Base-by-base conservation (phyloP, 2,888 invertebrate genomes). In the Drosophila differens region DNA sequence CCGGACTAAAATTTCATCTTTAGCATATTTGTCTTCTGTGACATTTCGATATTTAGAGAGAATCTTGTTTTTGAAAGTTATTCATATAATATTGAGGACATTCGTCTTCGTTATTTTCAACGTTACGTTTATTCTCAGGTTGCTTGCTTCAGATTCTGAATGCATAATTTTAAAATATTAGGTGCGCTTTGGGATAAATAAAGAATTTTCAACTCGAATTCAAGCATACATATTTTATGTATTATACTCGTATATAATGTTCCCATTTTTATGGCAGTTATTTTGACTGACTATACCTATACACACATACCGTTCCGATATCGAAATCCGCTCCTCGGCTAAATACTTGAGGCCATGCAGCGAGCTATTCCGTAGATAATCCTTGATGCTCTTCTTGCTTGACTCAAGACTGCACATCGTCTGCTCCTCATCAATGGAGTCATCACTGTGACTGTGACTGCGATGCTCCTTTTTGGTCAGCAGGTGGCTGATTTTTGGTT, bases 331-430 rank as follows among this genome's bases (percentile, higher is more conserved):
- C 39, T 91, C 91, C 70, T 93, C 93, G 0, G 97, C 97, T 33
- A 97, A 95, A 85, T 97, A 97, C 86, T 96, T 95, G 12, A 97
- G 94, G 0, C 97, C 97, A 88, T 97, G 97, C 39, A 97, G 93
- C 0, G 96, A 96, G 25, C 96, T 96, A 44, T 95, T 96, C 39
- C 95, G 93, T 53, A 96, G 94, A 90, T 96, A 96, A 62, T 95
- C 95, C 51, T 95, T 93, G 0, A 95, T 76, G 82, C 95, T 95
- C 57, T 72, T 85, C 47, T 87, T 90, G 2, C 88, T 76, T 1
- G 90, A 78, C n/a, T 81, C 82, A 1, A 76, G 68, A 35, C 83
- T 84, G 49, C 91, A 92, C 4, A 91, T 57, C 3, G 69, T 61
- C 6, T 83, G 75, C 12, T 85, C 83, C 32, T 74, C 74, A 0